Evolutionary conservation across 37 sponge, comb jelly and placozoan species (phyloP).

Genomic region (Halichondria panicea): DNA sequence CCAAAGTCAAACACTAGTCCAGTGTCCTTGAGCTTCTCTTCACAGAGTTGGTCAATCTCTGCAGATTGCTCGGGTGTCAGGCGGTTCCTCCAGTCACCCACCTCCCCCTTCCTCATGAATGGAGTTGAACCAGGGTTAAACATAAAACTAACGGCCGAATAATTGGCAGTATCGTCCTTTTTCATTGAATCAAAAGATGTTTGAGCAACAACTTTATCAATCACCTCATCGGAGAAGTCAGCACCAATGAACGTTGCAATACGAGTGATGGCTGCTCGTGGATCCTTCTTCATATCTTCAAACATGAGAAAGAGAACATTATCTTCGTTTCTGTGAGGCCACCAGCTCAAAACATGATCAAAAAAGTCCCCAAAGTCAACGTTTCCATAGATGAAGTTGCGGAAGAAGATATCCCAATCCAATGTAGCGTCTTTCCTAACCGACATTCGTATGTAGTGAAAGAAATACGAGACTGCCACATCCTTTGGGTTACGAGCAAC

Average conservation of each 20-base stretch:
- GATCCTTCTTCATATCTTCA: constrained; percentile 61
- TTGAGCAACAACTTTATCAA: constrained; percentile 10
- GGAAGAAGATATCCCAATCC: constrained; percentile 2
- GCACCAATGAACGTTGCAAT: constrained; percentile 42
- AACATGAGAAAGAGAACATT: constrained; percentile 63
- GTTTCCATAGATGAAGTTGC: not conserved
- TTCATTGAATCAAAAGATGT: constrained; percentile 49
- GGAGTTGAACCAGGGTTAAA: not conserved
- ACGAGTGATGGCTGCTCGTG: not conserved
- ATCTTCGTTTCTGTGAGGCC: constrained; percentile 30
- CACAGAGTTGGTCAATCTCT: constrained; percentile 31
- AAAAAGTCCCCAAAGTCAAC: constrained; percentile 47
- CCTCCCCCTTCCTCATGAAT: constrained; percentile 50
- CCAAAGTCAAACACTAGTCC: too few species aligned
- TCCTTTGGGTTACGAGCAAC: constrained; percentile 73
- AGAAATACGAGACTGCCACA: constrained; percentile 61
- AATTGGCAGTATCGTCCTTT: constrained; percentile 18
- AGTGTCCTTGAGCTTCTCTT: constrained; percentile 25
- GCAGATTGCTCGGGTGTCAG: constrained; percentile 36
- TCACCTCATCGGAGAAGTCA: constrained; percentile 11
- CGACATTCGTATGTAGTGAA: too few species aligned
- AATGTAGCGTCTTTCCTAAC: too few species aligned
- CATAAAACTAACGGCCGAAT: not conserved
- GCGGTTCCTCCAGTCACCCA: constrained; percentile 64
- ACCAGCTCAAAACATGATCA: constrained; percentile 62